These are phyloP conservation scores for Coleophora deauratella DNA, from an alignment of 2,888 invertebrate species.

Conservation along the genomic window DNA sequence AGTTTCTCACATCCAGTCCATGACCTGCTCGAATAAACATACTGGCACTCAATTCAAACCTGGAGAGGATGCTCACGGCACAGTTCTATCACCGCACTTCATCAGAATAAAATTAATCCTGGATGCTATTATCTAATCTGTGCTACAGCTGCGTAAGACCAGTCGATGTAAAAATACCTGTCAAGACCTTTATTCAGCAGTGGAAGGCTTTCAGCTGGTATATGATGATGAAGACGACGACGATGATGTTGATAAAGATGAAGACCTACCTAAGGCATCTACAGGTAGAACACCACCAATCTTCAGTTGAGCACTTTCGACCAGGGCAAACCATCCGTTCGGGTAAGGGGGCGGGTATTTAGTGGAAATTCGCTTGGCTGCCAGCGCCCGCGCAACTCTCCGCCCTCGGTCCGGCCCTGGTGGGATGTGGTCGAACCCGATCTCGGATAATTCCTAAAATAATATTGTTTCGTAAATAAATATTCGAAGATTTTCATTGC, in stretches of 20 bases:
- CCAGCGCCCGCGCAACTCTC: constrained; percentile 60
- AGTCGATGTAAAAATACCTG: no score
- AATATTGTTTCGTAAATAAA: neutral
- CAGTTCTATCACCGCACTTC: no score
- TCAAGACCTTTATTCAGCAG: no score
- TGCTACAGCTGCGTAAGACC: no score
- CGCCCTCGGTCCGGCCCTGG: constrained; percentile 34
- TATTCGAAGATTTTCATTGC: neutral
- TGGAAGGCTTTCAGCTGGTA: no score
- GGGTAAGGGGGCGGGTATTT: constrained; percentile 88
- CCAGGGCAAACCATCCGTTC: constrained; percentile 90
- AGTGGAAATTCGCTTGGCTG: constrained; percentile 73
- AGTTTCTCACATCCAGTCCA: no score
- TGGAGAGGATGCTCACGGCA: no score
- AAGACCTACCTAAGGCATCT: constrained; percentile 75
- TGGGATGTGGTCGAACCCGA: constrained; percentile 57
- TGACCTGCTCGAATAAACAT: no score
- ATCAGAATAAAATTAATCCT: no score
- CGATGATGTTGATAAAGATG: constrained; percentile 65
- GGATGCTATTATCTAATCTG: no score
- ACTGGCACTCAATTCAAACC: no score
- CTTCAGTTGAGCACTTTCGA: constrained; percentile 78
- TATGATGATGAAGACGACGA: no score
- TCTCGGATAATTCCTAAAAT: constrained; percentile 59
- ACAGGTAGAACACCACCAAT: constrained; percentile 73